Base-by-base conservation (phyloP, 2,888 invertebrate species). In the Eupithecia vulgata region DNA sequence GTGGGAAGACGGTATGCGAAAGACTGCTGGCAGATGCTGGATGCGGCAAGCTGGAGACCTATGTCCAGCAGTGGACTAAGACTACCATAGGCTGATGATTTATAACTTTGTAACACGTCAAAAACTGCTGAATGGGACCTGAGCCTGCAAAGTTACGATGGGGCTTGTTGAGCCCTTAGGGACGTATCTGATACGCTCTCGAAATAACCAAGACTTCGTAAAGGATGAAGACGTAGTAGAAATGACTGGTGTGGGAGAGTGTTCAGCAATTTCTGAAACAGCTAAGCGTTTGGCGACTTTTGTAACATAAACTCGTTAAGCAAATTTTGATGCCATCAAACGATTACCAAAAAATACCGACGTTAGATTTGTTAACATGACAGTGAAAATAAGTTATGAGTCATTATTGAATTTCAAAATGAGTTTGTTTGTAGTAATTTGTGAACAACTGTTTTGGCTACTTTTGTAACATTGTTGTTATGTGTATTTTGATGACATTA, bases 111-210 rank as follows among this genome's bases (percentile, higher is more conserved):
- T 30, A 30, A 30, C 4, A 4, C 30, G 30, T 30, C 30, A 35
- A 35, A 35, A 7, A 99, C 88, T 99, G 94, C 91, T 99, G 99
- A 86, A 99, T 99, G 67, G 99, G 99, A 5, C 99, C 99, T 78
- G 98, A 98, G 81, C 98, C 98, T 90, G 96, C 95, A 91, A 65
- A 25, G 64, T 65, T 15, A 21, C 82, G 80, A 86, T 89, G 78
- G 57, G 64, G 30, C 10, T 71, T 21, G 10, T 76, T 70, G 66
- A 71, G 62, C 42, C 21, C 10, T 40, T 10, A 12, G 15, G 13
- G 15, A 42, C 4, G 42, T 42, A 42, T 15, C 13, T 42, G 13
- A 42, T 17, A 45, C 17, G 40, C 40, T 42, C 40, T 13, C 13
- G 40, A 13, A 13, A 13, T 42, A 42, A 42, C 10, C 40, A 12